Evolutionary conservation across 2,888 invertebrate genomes (phyloP), one percentile per base, ranked within the genome.

Genomic region (Coecobrya sp.): DNA sequence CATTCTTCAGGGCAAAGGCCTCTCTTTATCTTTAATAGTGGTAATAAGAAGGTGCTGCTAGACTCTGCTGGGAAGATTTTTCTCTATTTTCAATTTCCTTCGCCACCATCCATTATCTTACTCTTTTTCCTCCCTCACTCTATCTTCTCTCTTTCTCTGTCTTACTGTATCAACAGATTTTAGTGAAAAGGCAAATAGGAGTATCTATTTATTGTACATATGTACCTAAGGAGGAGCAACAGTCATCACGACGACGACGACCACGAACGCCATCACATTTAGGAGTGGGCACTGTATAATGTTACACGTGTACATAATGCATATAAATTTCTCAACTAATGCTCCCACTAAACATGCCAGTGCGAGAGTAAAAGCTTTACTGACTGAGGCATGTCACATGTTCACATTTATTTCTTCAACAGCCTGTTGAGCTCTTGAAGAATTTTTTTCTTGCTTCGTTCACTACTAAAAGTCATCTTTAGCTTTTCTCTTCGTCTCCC

Each of bases 401-500:
- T 13, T 89, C 68, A 70, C 59, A 89, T 59, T 84, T 76, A 55
- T 82, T 87, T 76, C 84, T 89, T 84, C 85, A 89, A 89, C 89
- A 89, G 89, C 89, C 89, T 89, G 89, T 89, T 89, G 89, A 89
- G 85, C 85, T 45, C 65, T 65, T 88, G 65, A 4, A 42, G 36
- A 42, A 81, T 42, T 65, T 81, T 88, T 65, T 62, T 68, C 45
- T 52, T 10, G 68, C 70, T n/a, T 25, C 73, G 52, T 62, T 84
- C 16, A 62, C 84, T 45, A 13, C 62, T 16, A 55, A 79, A 55
- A 81, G 81, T 81, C 81, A 19, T 81, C 55, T 59, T 36, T 79
- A 27, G n/a, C 30, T 76, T 19, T 81, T 22, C n/a, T 79, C 76
- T 76, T 68, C 27, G 19, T 45, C 73, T 42, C 45, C 11, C 13